Conservation (phyloP, 1,140 invertebrate species). For the Eriocheir sinensis region DNA sequence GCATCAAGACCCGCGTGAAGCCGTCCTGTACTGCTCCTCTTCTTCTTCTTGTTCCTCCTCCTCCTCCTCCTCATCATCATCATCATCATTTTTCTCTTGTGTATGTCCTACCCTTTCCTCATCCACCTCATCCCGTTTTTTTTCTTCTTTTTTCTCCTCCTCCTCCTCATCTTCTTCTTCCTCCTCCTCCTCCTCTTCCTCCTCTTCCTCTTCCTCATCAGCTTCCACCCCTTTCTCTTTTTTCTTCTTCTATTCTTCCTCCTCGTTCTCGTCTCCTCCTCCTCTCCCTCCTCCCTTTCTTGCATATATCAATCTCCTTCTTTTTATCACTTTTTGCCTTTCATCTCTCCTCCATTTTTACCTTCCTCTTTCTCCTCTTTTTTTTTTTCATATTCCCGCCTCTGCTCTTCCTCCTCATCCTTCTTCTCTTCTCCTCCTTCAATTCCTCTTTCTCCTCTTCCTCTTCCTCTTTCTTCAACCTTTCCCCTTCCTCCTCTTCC, state of each 20-base stretch:
- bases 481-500: background rate
- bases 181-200: conserved; percentile 1
- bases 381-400: too few relatives aligned
- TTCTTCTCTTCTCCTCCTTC: too few relatives aligned
- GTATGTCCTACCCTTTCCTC: background rate
- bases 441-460: too few relatives aligned
- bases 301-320: too few relatives aligned
- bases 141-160: background rate
- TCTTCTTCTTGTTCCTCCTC: background rate
- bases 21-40: background rate
- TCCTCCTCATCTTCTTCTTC: background rate
- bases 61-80: background rate
- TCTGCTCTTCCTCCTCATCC: too few relatives aligned
- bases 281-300: background rate
- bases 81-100: background rate
- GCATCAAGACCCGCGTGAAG: background rate
- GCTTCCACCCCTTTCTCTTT: background rate
- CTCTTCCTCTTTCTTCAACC: background rate
- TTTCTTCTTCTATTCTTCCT: background rate
- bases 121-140: background rate
- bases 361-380: too few relatives aligned
- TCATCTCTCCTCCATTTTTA: too few relatives aligned
- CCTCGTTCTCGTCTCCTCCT: background rate
- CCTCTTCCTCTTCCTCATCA: background rate
- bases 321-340: too few relatives aligned